phyloP scores from a whole-genome alignment of 2,888 invertebrate genomes.

The Andrena bicolor region DNA sequence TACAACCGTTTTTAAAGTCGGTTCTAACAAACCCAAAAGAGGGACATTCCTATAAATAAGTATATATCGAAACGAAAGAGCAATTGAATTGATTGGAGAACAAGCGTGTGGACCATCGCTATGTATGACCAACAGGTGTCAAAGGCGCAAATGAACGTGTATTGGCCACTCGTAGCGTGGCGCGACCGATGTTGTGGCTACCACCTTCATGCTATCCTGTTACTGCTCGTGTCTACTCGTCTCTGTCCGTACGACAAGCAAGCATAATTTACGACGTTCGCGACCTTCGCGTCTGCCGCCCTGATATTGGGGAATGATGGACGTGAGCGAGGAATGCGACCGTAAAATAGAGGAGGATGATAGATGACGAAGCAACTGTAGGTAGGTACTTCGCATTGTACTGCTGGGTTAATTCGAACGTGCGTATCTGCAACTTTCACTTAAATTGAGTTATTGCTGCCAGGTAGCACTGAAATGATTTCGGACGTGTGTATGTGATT shows the following conservation, averaged over 20 bases:
- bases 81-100: too few relatives aligned
- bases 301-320: constrained; percentile 32
- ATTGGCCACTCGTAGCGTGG: constrained; percentile 27
- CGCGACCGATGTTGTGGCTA: constrained; percentile 28
- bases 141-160: not conserved
- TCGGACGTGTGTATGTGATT: too few relatives aligned
- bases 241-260: constrained; percentile 63
- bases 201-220: constrained; percentile 56
- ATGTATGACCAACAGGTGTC: constrained; percentile 18
- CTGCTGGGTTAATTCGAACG: too few relatives aligned
- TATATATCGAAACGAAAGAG: too few relatives aligned
- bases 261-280: constrained; percentile 68
- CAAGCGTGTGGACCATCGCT: too few relatives aligned
- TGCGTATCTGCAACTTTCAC: too few relatives aligned
- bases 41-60: too few relatives aligned
- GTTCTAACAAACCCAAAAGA: too few relatives aligned
- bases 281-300: constrained; percentile 25
- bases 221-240: constrained; percentile 66
- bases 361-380: not conserved
- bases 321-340: constrained; percentile 46
- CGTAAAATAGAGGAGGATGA: constrained; percentile 25
- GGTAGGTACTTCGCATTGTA: too few relatives aligned
- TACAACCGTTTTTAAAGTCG: too few relatives aligned
- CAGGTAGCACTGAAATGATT: too few relatives aligned
- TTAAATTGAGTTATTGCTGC: too few relatives aligned